phyloP scores from a whole-genome alignment of 2,797 vertebrate genomes.

The Melopsittacus undulatus region DNA sequence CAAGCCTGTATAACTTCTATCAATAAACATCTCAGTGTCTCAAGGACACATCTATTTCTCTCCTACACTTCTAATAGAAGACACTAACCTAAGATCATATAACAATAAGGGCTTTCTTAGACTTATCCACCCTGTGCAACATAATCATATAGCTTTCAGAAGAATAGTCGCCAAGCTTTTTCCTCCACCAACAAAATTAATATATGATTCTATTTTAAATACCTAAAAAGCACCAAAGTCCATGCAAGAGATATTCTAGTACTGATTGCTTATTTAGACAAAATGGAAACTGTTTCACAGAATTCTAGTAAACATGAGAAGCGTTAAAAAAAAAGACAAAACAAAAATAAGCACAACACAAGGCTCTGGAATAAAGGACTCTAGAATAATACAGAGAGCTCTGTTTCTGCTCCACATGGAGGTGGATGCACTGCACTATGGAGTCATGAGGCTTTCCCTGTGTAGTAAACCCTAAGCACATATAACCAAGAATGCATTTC shows the following conservation, averaged over 20 bases:
- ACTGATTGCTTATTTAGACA: not conserved
- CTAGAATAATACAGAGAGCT: not conserved
- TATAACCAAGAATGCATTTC: not conserved
- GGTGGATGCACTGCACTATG: not conserved
- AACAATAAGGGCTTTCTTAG: slow-evolving; percentile 52
- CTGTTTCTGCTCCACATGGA: not conserved
- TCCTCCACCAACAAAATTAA: not conserved
- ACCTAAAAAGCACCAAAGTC: not conserved
- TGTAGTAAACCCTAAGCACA: not conserved
- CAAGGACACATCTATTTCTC: slow-evolving; percentile 15
- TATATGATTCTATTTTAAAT: not conserved
- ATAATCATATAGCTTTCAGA: not conserved
- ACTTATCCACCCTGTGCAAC: not conserved
- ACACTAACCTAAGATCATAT: slow-evolving; percentile 24
- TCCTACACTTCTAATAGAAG: slow-evolving; percentile 39
- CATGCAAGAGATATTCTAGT: not conserved
- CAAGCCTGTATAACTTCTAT: slow-evolving; percentile 14
- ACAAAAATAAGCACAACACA: not conserved
- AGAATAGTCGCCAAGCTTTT: not conserved
- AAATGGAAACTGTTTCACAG: not conserved
- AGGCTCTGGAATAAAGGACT: not conserved
- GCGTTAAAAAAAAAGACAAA: not conserved
- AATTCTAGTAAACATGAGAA: not conserved
- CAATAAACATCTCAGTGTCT: not conserved
- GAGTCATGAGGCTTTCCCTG: not conserved